These are phyloP conservation scores for Ricordea florida DNA, from an alignment of 92 coral and sea anemone species.

Conservation along the genomic window DNA sequence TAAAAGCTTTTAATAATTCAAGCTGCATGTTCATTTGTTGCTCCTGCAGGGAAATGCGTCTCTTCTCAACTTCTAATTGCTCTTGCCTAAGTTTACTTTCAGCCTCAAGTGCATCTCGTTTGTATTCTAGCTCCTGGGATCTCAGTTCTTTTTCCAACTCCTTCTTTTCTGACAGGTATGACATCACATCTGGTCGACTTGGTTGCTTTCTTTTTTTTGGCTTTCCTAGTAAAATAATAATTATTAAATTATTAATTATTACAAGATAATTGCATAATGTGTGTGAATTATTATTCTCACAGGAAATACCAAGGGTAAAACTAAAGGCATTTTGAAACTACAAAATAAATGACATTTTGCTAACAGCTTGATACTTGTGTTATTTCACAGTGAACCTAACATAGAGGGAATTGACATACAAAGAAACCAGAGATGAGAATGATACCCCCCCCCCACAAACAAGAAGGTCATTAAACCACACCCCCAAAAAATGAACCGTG, in stretches of 20 bases:
- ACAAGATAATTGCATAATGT: neutral
- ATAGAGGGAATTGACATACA: too few species aligned
- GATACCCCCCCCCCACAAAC: too few species aligned
- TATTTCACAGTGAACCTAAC: too few species aligned
- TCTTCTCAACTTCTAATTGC: slow-evolving; percentile 36
- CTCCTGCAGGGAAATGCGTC: slow-evolving; percentile 44
- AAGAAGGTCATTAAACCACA: too few species aligned
- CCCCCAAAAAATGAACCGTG: too few species aligned
- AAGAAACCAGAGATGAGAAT: too few species aligned
- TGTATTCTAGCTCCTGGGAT: slow-evolving; percentile 43
- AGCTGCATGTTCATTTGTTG: slow-evolving; percentile 34
- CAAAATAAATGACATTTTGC: too few species aligned
- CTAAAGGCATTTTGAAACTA: too few species aligned
- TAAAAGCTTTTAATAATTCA: slow-evolving; percentile 31
- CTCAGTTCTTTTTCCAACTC: slow-evolving; percentile 17
- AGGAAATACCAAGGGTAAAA: too few species aligned
- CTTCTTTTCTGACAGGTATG: slow-evolving; percentile 34
- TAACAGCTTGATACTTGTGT: too few species aligned
- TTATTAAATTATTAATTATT: neutral
- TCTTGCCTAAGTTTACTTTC: slow-evolving; percentile 37
- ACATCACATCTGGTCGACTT: slow-evolving; percentile 16
- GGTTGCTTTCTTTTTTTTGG: slow-evolving; percentile 10
- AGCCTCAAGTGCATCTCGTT: slow-evolving; percentile 30
- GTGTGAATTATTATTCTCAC: neutral
- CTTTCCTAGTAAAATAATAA: neutral